Conservation (phyloP, 2,797 vertebrate species). For the Erpetoichthys calabaricus region DNA sequence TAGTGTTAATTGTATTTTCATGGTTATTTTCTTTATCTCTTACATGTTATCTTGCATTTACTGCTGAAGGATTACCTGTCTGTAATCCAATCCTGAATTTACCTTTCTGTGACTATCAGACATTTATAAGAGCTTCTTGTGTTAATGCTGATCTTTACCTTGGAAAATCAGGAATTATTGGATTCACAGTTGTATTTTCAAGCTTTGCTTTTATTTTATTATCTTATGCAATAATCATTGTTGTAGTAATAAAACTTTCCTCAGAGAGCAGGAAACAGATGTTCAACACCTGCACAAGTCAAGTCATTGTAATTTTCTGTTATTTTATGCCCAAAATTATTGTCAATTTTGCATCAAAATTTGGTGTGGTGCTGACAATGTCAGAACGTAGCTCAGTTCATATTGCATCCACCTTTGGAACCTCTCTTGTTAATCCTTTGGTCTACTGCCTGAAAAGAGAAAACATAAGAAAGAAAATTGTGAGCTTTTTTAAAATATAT, state of each 20-base stretch:
- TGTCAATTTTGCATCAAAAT: slow-evolving; percentile 12
- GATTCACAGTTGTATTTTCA: not conserved
- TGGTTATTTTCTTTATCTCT: slow-evolving; percentile 9
- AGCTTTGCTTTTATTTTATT: slow-evolving; percentile 14
- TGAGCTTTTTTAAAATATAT: not conserved
- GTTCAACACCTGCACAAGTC: slow-evolving; percentile 22
- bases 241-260: slow-evolving; percentile 17
- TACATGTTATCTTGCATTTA: not conserved
- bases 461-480: slow-evolving; percentile 19
- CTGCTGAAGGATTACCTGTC: slow-evolving; percentile 13
- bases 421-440: slow-evolving; percentile 25
- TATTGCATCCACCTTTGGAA: slow-evolving; percentile 26
- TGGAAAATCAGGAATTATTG: not conserved
- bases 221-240: slow-evolving; percentile 16
- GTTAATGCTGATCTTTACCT: slow-evolving; percentile 20
- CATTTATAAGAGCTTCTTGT: slow-evolving; percentile 19
- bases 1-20: slow-evolving; percentile 6
- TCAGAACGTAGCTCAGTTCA: slow-evolving; percentile 14
- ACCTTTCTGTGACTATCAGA: slow-evolving; percentile 17
- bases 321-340: slow-evolving; percentile 14
- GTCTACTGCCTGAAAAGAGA: slow-evolving; percentile 29
- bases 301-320: slow-evolving; percentile 14
- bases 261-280: slow-evolving; percentile 18
- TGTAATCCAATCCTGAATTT: slow-evolving; percentile 21
- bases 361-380: slow-evolving; percentile 16